phyloP scores from a whole-genome alignment of 2,797 vertebrate species.

The Carcharodon carcharias region DNA sequence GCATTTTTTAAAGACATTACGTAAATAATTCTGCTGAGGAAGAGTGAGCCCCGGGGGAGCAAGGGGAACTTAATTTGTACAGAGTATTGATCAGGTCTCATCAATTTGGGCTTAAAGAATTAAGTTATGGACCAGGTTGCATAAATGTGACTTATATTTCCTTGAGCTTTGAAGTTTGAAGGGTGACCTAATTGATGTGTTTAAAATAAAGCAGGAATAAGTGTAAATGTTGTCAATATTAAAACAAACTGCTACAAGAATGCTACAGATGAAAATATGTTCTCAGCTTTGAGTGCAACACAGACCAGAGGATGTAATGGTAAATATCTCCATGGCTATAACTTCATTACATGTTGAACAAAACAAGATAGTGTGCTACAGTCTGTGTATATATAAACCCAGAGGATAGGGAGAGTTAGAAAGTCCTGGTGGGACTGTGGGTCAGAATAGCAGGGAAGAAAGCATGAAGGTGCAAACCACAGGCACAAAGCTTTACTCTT shows the following conservation, averaged over 20 bases:
- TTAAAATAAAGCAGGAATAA: no score
- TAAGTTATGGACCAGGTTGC: neutral
- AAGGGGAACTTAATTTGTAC: neutral
- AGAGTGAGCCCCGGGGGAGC: neutral
- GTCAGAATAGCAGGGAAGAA: neutral
- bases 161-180: no score
- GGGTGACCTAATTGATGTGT: no score
- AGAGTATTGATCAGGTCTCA: neutral
- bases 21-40: neutral
- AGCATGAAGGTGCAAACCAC: neutral
- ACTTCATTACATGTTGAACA: neutral
- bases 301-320: no score
- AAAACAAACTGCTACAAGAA: no score
- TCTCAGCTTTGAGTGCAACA: no score
- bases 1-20: no score
- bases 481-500: neutral
- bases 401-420: neutral
- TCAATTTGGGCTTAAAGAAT: neutral
- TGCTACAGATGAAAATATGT: no score
- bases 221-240: no score
- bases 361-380: neutral
- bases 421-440: neutral
- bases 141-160: neutral
- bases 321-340: no score
- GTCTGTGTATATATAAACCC: neutral